Evolutionary conservation across 2,797 vertebrate genomes (phyloP), one percentile per base, ranked within the genome.

Genomic region (Gymnocypris eckloni): DNA sequence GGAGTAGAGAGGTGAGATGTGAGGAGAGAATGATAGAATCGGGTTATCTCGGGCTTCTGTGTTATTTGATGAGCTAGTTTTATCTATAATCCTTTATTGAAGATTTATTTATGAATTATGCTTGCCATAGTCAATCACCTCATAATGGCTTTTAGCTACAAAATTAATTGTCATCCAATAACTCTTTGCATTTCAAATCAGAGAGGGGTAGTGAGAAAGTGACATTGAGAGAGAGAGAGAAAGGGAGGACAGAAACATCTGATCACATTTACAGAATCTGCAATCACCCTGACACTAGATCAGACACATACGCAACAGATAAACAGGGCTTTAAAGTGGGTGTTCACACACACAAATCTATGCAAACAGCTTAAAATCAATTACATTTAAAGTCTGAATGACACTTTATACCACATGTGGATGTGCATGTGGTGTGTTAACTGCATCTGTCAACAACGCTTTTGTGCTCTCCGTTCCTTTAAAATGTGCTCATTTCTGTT

Each of bases 51-150:
- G 43, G 77, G 61, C 45, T 87, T 72, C 28, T n/a, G 50, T 66
- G 56, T 76, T 82, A 81, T 72, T 75, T 84, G 64, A 59, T 45
- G 82, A 79, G 50, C 61, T 82, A 41, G 48, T 28, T 79, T 83
- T 78, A 54, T 54, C 25, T 52, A 25, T 72, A 78, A 77, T 70
- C 43, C 75, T 81, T 82, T 41, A 41, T 78, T 72, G 41, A 37
- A 77, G 43, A 71, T 82, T 81, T 71, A 89, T 87, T 89, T 79
- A 89, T 72, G 48, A 59, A 41, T 33, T 80, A 73, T 6, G 66
- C 73, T 70, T 87, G 77, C 72, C 73, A 54, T 71, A 84, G 84
- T 82, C 84, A 90, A 84, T 86, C 85, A 89, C 66, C 85, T 84
- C 20, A 13, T 90, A 88, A 88, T 87, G 81, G 83, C 70, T 82